These are phyloP conservation scores for Platycercus adscitus DNA, from an alignment of 2,113 vertebrate genomes.

Conservation along the genomic window DNA sequence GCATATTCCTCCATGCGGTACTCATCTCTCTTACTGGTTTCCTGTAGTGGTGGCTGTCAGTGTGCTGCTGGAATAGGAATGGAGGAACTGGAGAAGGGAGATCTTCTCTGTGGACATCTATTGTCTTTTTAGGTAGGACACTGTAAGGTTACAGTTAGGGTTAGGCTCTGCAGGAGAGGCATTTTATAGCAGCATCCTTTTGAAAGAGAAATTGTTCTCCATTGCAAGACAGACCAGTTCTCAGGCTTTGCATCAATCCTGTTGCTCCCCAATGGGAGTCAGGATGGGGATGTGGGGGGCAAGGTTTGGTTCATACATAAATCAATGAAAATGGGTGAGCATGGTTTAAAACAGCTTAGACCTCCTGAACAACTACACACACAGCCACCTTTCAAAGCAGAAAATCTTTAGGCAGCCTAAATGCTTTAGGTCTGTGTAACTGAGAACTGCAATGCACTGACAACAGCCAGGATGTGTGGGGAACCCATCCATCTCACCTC, in stretches of 20 bases:
- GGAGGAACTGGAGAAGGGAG: background rate
- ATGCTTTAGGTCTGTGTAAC: background rate
- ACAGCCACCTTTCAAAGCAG: background rate
- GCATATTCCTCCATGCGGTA: background rate
- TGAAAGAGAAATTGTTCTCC: background rate
- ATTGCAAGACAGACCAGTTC: background rate
- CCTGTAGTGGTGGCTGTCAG: background rate
- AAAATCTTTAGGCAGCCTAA: background rate
- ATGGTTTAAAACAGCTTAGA: background rate
- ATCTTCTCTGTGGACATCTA: background rate
- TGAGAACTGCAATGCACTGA: background rate
- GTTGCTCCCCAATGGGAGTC: background rate
- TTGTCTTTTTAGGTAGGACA: background rate
- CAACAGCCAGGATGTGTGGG: background rate
- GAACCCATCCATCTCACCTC: background rate
- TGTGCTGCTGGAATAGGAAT: background rate
- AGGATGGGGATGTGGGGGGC: background rate
- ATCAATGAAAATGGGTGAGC: background rate
- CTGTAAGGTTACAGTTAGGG: background rate
- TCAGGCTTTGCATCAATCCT: background rate
- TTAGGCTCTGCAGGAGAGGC: background rate
- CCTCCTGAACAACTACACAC: background rate
- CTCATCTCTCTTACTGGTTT: background rate
- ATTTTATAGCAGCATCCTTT: background rate
- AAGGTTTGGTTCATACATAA: background rate